phyloP scores from a whole-genome alignment of 2,797 vertebrate genomes.

The Crocodylus rhombifer region DNA sequence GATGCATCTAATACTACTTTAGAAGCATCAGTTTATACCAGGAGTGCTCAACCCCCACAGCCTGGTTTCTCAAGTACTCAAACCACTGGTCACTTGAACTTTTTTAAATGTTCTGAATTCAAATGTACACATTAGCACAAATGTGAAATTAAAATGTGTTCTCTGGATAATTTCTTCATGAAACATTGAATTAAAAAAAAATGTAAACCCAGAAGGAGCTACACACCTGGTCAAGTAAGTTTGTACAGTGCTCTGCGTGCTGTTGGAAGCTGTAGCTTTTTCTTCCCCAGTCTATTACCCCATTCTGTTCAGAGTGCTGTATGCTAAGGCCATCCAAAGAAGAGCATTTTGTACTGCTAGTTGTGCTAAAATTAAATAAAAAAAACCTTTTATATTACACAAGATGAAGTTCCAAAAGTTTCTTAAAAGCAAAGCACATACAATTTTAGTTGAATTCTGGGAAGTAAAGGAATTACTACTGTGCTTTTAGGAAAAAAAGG shows the following conservation, averaged over 20 bases:
- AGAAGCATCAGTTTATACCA: not conserved
- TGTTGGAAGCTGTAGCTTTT: slow-evolving; percentile 79
- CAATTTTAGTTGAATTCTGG: not conserved
- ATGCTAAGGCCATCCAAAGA: slow-evolving; percentile 81
- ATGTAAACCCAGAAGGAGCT: not conserved
- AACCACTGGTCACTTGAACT: too few relatives aligned
- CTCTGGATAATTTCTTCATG: not conserved
- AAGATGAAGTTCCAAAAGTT: not conserved
- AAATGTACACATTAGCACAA: not conserved
- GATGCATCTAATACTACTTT: not conserved
- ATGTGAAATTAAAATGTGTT: not conserved
- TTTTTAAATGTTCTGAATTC: too few relatives aligned
- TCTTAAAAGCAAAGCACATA: not conserved
- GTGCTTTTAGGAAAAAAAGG: not conserved
- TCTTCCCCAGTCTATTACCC: slow-evolving; percentile 87
- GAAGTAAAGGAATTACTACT: not conserved
- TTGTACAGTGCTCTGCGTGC: slow-evolving; percentile 80
- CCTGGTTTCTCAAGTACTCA: not conserved
- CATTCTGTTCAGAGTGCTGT: slow-evolving; percentile 85
- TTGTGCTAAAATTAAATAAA: slow-evolving; percentile 61
- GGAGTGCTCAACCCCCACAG: too few relatives aligned
- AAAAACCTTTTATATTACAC: not conserved
- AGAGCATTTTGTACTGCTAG: slow-evolving; percentile 81
- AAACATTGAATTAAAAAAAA: not conserved
- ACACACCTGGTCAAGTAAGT: slow-evolving; percentile 83